Percentiles rank a stretch among this genome's conserved stretches.
phyloP scores from a whole-genome alignment of 1,140 invertebrate genomes.

The Drosophila kurseongensis region DNA sequence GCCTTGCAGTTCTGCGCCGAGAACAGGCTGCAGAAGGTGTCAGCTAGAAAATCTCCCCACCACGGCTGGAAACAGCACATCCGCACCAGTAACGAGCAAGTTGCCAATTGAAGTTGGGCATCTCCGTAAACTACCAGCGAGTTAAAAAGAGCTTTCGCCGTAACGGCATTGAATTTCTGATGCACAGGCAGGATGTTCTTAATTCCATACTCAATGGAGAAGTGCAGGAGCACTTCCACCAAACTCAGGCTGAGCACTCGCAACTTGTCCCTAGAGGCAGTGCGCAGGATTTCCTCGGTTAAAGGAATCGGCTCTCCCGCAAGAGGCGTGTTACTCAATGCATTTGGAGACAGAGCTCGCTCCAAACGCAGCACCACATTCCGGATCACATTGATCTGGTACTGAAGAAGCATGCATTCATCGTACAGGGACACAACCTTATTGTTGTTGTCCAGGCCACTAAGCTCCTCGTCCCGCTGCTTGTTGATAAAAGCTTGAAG shows the following conservation, averaged over 20 bases:
- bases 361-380: constrained; percentile 90
- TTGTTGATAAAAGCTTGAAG: constrained; percentile 92
- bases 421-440: constrained; percentile 93
- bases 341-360: constrained; percentile 60
- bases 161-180: constrained; percentile 86
- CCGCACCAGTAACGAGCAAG: constrained; percentile 89
- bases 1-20: constrained; percentile 91
- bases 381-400: constrained; percentile 91
- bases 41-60: constrained; percentile 95
- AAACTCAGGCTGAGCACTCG: constrained; percentile 91
- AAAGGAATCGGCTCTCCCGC: constrained; percentile 7
- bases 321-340: neutral
- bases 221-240: constrained; percentile 90
- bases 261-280: constrained; percentile 91
- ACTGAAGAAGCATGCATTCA: constrained; percentile 92
- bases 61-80: constrained; percentile 91
- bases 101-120: constrained; percentile 86
- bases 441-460: constrained; percentile 86
- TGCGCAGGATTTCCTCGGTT: constrained; percentile 85
- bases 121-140: constrained; percentile 82
- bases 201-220: constrained; percentile 88
- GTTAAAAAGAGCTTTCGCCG: constrained; percentile 90
- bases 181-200: constrained; percentile 86
- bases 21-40: constrained; percentile 91
- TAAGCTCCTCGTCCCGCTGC: constrained; percentile 87